Evolutionary conservation across 2,888 invertebrate genomes (phyloP).

Genomic region (Heteropelma amictum): DNA sequence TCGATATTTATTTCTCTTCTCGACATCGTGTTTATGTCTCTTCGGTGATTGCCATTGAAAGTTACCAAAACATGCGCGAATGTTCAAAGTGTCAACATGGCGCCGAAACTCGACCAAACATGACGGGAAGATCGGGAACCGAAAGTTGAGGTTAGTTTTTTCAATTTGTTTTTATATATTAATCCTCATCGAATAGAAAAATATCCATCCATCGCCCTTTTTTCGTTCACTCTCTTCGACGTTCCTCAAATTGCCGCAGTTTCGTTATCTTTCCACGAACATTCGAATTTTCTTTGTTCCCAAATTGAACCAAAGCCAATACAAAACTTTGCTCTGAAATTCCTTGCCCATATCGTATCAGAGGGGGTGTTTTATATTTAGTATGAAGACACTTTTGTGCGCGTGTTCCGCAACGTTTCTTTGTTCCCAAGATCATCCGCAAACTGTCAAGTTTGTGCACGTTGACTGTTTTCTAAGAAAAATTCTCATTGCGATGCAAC

Average conservation of each 20-base stretch:
- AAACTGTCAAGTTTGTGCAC: neutral
- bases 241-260: neutral
- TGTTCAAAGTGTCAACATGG: slow-evolving; percentile 73
- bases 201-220: neutral
- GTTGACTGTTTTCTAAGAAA: neutral
- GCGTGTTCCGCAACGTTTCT: neutral
- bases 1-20: neutral
- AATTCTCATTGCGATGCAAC: neutral
- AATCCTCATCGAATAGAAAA: neutral
- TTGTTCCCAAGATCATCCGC: neutral
- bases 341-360: slow-evolving; percentile 15
- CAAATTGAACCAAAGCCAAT: slow-evolving; percentile 23
- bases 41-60: neutral
- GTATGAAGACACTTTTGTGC: neutral
- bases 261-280: neutral
- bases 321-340: slow-evolving; percentile 38
- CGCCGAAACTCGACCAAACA: slow-evolving; percentile 72
- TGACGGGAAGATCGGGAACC: slow-evolving; percentile 63
- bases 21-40: neutral
- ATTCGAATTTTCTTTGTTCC: slow-evolving; percentile 15
- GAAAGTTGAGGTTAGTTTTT: slow-evolving; percentile 70
- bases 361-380: neutral
- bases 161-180: slow-evolving; percentile 15
- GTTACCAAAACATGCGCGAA: slow-evolving; percentile 66
- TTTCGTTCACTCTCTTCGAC: neutral